Base-by-base conservation (phyloP, 2,113 vertebrate species). In the Rhagologus leucostigma region DNA sequence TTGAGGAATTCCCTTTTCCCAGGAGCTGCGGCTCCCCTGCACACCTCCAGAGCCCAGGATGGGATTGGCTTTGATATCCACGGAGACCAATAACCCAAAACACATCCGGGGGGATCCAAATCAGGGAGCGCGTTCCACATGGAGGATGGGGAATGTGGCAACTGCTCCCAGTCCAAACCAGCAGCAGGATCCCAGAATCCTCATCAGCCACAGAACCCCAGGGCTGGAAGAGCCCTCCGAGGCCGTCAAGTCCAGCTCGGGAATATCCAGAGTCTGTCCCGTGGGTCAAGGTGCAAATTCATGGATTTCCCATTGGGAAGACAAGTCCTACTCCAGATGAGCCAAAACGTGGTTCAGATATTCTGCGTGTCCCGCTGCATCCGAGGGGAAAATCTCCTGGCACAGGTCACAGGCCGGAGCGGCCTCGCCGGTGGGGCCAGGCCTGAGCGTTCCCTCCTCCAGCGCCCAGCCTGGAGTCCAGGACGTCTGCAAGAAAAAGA, bases 401-500 rank as follows among this genome's bases (percentile, higher is more conserved):
- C 98, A 99, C 85, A 98, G 98, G n/a, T 98, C 98, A 24, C 98
- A 98, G 55, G 98, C 84, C 3, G 97, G 94, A 5, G 97, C 92
- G 7, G 95, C 86, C 15, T 96, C 97, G 0, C 98, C 97, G 95
- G 97, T 11, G 79, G 98, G 59, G 19, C 94, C 13, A 2, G 89
- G 44, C 49, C 85, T 89, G 1, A 89, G 42, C 6, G 74, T 3
- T 19, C 94, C 94, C 3, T 96, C 91, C 90, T 88, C 92, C 86
- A 97, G 85, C 41, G 70, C 85, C 63, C 95, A 96, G 27, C 87
- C 62, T 4, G 95, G 97, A 1, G 78, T 94, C 97, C 95, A 93
- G 35, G 94, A 97, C 3, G 83, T 95, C 98, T 99, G 96, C 5
- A 1, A 6, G 79, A 46, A 27, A 44, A 11, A 3, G 44, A 82